phyloP scores from a whole-genome alignment of 1,140 invertebrate species.

The Bombus sibiricus region DNA sequence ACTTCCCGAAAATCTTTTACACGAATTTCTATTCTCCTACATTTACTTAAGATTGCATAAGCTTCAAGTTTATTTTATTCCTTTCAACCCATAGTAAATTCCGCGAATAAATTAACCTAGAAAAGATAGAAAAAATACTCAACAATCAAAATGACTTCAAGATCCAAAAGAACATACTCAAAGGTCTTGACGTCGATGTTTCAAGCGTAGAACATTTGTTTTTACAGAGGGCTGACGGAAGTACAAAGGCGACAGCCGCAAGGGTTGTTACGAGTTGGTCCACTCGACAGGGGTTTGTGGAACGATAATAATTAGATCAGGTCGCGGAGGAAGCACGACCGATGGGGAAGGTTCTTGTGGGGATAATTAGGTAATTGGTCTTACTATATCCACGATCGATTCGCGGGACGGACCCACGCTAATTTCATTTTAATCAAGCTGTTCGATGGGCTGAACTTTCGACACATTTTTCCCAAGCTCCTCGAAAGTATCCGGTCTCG shows the following conservation, averaged over 20 bases:
- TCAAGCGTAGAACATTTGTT: constrained; percentile 53
- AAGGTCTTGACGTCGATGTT: background rate
- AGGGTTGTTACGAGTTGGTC: constrained; percentile 35
- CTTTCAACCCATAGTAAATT: no score
- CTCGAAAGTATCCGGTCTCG: background rate
- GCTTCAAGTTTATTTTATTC: no score
- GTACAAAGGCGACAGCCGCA: constrained; percentile 63
- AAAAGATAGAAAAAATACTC: no score
- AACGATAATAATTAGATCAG: constrained; percentile 79
- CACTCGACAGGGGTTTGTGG: constrained; percentile 62
- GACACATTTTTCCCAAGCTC: background rate
- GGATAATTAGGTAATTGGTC: constrained; percentile 78
- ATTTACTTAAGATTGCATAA: no score
- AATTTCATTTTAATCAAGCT: constrained; percentile 75
- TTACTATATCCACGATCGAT: constrained; percentile 62
- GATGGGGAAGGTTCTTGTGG: constrained; percentile 42
- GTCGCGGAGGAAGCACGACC: constrained; percentile 64
- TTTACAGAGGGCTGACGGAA: constrained; percentile 55
- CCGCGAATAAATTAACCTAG: no score
- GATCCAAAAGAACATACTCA: background rate
- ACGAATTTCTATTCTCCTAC: no score
- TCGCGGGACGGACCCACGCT: constrained; percentile 52
- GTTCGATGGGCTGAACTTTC: background rate
- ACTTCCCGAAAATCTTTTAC: no score
- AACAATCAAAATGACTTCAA: background rate